phyloP scores from a whole-genome alignment of 2,113 vertebrate species.

The Callospermophilus lateralis region DNA sequence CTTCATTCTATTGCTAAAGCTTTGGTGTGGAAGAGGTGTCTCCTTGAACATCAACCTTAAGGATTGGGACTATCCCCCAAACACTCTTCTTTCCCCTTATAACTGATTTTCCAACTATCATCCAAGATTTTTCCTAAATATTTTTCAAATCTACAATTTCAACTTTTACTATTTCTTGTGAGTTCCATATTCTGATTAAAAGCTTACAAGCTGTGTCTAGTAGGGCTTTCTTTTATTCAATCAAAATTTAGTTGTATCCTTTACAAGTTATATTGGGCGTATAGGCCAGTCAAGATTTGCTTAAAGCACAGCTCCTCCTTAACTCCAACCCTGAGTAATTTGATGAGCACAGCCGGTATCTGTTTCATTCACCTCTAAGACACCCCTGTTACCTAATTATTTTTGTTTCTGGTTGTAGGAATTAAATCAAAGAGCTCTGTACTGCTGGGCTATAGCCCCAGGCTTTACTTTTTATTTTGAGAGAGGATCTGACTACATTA shows the following conservation, averaged over 20 bases:
- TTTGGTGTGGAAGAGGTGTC: neutral
- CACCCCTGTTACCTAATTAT: neutral
- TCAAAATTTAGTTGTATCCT: neutral
- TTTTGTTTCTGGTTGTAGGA: neutral
- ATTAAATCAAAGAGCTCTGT: neutral
- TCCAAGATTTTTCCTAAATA: constrained; percentile 24
- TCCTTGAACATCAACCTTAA: neutral
- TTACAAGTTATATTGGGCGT: neutral
- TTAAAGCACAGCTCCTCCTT: neutral
- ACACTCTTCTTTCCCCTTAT: constrained; percentile 14
- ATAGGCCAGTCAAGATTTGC: neutral
- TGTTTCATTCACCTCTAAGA: neutral
- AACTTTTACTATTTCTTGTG: neutral
- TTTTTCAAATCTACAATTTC: constrained; percentile 45
- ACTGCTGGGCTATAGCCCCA: neutral
- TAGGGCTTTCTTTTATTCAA: constrained; percentile 17
- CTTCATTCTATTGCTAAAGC: neutral
- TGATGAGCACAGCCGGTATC: neutral
- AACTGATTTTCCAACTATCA: neutral
- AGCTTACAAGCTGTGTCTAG: neutral
- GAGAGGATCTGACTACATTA: neutral
- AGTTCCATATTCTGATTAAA: neutral
- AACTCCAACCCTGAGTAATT: neutral
- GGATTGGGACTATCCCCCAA: neutral
- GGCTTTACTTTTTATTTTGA: neutral